Evolutionary conservation across 2,888 invertebrate genomes (phyloP).

Genomic region (Chymomyza caudatula): DNA sequence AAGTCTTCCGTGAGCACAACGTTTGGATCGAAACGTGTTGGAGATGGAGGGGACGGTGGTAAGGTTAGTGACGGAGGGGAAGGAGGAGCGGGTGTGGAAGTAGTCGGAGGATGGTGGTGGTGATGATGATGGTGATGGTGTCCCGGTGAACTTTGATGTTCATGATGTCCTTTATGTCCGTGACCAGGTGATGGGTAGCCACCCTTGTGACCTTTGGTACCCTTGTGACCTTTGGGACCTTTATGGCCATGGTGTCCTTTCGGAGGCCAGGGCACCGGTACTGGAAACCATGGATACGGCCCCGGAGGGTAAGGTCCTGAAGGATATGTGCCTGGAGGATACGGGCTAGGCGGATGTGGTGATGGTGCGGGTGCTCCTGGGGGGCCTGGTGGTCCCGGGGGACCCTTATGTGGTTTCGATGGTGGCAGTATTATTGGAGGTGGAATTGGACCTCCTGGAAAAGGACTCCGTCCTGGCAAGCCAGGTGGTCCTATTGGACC

Average conservation of each 20-base stretch:
- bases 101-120: not conserved
- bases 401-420: constrained; percentile 15
- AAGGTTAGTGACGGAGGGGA: not conserved
- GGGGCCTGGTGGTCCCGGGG: constrained; percentile 28
- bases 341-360: not conserved
- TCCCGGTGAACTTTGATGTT: not conserved
- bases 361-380: constrained; percentile 18
- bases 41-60: too few relatives aligned
- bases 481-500: constrained; percentile 30
- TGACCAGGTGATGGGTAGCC: not conserved
- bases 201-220: not conserved
- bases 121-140: not conserved
- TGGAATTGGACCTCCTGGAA: constrained; percentile 3
- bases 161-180: not conserved
- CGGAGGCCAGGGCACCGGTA: constrained; percentile 25
- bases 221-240: not conserved
- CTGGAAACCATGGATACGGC: constrained; percentile 1
- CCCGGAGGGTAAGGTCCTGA: not conserved
- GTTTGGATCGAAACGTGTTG: not conserved
- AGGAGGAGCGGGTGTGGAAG: not conserved
- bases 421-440: constrained; percentile 12
- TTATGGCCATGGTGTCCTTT: constrained; percentile 18
- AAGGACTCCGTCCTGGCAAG: constrained; percentile 18
- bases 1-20: not conserved
- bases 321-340: not conserved